Percentiles rank a stretch among this genome's conserved stretches.
Evolutionary conservation across 2,113 vertebrate species (phyloP).

Genomic region (Centropus unirufus): DNA sequence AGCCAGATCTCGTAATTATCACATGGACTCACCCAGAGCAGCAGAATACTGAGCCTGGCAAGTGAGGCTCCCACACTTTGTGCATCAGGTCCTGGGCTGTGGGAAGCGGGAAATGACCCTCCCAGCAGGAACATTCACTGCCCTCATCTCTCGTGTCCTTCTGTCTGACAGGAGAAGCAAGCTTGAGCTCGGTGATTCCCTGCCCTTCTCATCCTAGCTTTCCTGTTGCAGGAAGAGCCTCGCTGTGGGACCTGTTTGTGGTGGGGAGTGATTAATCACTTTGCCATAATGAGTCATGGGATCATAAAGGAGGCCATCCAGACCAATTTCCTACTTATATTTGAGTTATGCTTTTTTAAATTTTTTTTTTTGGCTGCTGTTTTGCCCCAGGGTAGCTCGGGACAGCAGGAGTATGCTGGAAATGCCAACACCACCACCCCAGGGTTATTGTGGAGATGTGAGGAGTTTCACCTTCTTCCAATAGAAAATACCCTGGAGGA

Average conservation of each 20-base stretch:
- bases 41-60: not conserved
- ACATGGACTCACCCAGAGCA: not conserved
- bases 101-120: not conserved
- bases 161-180: not conserved
- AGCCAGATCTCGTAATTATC: not conserved
- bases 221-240: not conserved
- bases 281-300: rapidly evolving
- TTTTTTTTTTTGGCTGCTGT: not conserved
- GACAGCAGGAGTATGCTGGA: not conserved
- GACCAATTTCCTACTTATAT: not conserved
- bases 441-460: not conserved
- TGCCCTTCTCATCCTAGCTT: not conserved
- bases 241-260: not conserved
- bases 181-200: not conserved
- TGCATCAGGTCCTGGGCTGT: not conserved
- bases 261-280: not conserved
- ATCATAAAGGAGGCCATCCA: not conserved
- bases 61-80: rapidly evolving
- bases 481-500: not conserved
- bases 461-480: not conserved
- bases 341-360: not conserved
- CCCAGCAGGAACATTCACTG: not conserved
- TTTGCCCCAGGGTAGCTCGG: not conserved
- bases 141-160: not conserved
- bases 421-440: not conserved